Base-by-base conservation (phyloP, 1,140 invertebrate species). In the Leguminivora glycinivorella region DNA sequence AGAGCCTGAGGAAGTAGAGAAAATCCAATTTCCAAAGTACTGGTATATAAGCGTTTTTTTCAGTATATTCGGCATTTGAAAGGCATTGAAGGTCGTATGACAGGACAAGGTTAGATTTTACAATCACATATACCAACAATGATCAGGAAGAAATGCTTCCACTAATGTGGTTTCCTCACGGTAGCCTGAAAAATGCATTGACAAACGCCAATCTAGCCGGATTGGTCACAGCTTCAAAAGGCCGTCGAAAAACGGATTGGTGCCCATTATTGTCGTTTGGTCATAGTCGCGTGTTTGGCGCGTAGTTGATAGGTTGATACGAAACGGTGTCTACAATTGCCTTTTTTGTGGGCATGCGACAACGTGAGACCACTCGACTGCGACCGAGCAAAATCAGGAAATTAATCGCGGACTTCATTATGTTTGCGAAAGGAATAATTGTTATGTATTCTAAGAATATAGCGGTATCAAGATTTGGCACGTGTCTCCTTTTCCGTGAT, bases 161-260 rank as follows among this genome's bases (percentile, higher is more conserved):
- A 17, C 26, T 68, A 12, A 68, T 26, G 67, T 47, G 17, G 67
- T 63, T 63, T 29, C 26, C 58, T 31, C 58, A 34, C 26, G 58
- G 58, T 22, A 63, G n/a, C 25, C 58, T 63, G 58, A 34, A 67
- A 67, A 40, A 25, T 47, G 19, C 22, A 68, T 40, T 68, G 67
- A 26, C 34, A 43, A n/a, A 24, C 22, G 34, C 67, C 67, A 68
- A 68, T 68, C 40, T 68, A 47, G 34, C 9, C 34, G 10, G 40
- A 68, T 68, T 68, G 67, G 67, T 68, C 67, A 68, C 67, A 47
- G 67, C 67, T 47, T 40, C 34, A 68, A 68, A 68, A 43, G 9
- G 67, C 40, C 67, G 67, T 47, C 19, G 22, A 40, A 68, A 68
- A 43, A 63, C 58, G 58, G n/a, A 63, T 63, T 63, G 58, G 58